phyloP scores from a whole-genome alignment of 2,797 vertebrate genomes.

The Columba guinea region DNA sequence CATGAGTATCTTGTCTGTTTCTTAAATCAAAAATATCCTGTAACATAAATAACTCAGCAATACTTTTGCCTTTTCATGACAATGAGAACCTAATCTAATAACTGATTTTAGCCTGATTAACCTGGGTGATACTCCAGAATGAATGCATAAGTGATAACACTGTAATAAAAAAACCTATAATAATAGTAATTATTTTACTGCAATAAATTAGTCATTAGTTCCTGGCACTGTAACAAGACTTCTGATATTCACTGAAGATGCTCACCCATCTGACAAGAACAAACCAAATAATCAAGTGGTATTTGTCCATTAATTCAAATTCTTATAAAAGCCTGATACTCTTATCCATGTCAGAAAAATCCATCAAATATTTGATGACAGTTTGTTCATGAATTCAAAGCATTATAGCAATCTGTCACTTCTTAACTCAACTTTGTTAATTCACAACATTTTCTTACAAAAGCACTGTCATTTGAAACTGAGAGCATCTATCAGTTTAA shows the following conservation, averaged over 20 bases:
- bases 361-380: background rate
- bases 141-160: background rate
- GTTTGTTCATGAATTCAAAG: background rate
- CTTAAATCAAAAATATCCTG: background rate
- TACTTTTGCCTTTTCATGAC: background rate
- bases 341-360: background rate
- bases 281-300: background rate
- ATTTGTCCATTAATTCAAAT: background rate
- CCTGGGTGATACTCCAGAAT: background rate
- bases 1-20: background rate
- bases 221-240: background rate
- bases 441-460: background rate
- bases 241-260: background rate
- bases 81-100: background rate
- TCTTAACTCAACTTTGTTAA: background rate
- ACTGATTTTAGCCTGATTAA: background rate
- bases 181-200: background rate
- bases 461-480: background rate
- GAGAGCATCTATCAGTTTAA: background rate
- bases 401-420: background rate
- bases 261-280: background rate
- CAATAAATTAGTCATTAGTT: background rate
- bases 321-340: background rate
- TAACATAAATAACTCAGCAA: background rate
- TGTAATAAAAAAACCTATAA: background rate